Base-by-base conservation (phyloP, 2,797 vertebrate genomes). In the Pygocentrus nattereri region DNA sequence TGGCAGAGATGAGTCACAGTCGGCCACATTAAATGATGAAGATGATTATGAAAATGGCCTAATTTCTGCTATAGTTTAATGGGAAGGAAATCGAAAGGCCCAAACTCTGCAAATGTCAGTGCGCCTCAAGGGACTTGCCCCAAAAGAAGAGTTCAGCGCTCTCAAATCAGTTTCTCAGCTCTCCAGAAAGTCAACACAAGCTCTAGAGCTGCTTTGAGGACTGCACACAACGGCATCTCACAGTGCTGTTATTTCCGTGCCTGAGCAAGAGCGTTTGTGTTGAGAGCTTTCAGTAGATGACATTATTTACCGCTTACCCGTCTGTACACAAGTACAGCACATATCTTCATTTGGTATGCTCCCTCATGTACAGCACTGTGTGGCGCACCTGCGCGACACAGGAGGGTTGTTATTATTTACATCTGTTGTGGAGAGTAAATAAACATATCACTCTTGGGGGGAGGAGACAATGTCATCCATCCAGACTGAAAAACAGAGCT, bases 361-460 rank as follows among this genome's bases (percentile, higher is more conserved):
- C 90, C 90, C 90, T 87, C 74, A 84, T 90, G 92, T 83, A 81
- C 76, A 31, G 72, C 59, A 81, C 77, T 65, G 76, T 85, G 82
- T 78, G 84, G 79, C 88, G 86, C 91, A 91, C 89, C 91, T 91
- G 89, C 78, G 50, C 80, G 58, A 82, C 86, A 82, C 82, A 84
- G 81, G 84, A 82, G 76, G 83, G 65, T 58, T 89, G 64, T 82
- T 85, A 83, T 87, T 90, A 90, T 91, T 92, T 92, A 86, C 81
- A 90, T 89, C 81, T 86, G 72, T 78, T 91, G 86, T 85, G 59
- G 87, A 72, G 87, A 88, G 91, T 85, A 91, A 93, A 93, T 90
- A 92, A 91, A 92, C 89, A 90, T 88, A 88, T 93, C 90, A 93
- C 73, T 88, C 88, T 84, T 76, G 78, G 86, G 90, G 89, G 90